A percentile compares a stretch with the other conserved stretches of the same genome.
These are phyloP conservation scores for Lobophora halterata DNA, from an alignment of 2,888 invertebrate species.

Conservation along the genomic window DNA sequence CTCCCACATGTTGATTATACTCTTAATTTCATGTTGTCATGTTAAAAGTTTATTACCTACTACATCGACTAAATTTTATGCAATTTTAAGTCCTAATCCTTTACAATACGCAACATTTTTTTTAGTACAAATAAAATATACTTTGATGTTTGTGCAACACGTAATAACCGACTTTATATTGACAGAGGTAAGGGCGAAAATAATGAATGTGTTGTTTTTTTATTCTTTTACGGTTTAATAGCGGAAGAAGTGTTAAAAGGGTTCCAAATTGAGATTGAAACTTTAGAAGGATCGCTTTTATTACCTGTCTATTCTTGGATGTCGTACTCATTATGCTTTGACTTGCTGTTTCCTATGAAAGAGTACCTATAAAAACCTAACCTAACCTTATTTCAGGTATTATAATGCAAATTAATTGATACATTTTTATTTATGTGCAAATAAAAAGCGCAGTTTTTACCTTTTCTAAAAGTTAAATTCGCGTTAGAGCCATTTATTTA, in stretches of 20 bases:
- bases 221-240: slow-evolving; percentile 46
- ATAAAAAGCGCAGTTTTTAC: no score
- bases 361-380: no score
- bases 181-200: slow-evolving; percentile 2
- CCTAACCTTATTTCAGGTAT: no score
- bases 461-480: no score
- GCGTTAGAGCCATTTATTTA: no score
- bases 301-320: slow-evolving; percentile 38
- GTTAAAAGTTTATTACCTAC: slow-evolving; percentile 69
- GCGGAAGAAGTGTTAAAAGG: slow-evolving; percentile 63
- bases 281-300: slow-evolving; percentile 43
- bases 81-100: slow-evolving; percentile 36
- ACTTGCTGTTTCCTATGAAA: no score
- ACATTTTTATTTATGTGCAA: no score
- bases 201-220: slow-evolving; percentile 25
- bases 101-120: slow-evolving; percentile 21
- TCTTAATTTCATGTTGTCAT: slow-evolving; percentile 74
- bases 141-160: slow-evolving; percentile 24
- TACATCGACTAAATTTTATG: slow-evolving; percentile 14
- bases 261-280: slow-evolving; percentile 50
- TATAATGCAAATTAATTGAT: no score
- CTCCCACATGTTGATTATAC: slow-evolving; percentile 71
- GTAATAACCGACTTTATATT: slow-evolving; percentile 13
- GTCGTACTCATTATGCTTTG: slow-evolving; percentile 14
- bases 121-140: slow-evolving; percentile 17